phyloP scores from a whole-genome alignment of 30 jellyfish, hydroid and myxozoan species.

The Clytia hemisphaerica region DNA sequence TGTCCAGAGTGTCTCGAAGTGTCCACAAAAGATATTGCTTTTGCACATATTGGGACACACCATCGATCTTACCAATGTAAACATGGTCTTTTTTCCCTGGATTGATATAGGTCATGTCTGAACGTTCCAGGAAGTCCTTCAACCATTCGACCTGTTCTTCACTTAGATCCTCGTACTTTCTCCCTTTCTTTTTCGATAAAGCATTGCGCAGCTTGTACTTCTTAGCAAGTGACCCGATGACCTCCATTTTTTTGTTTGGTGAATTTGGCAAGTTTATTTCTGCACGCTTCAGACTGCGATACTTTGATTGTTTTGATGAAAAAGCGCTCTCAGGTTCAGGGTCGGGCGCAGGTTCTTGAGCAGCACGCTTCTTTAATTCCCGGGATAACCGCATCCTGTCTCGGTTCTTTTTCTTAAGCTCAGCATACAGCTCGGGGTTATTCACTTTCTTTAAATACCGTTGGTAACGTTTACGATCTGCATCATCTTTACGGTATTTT shows the following conservation, averaged over 20 bases:
- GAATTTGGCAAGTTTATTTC: constrained; percentile 32
- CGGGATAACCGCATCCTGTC: too few species aligned
- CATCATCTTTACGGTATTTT: too few species aligned
- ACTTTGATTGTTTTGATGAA: not conserved
- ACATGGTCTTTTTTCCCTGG: not conserved
- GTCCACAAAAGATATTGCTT: constrained; percentile 34
- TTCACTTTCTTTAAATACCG: too few species aligned
- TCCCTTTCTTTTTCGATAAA: not conserved
- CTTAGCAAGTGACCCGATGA: constrained; percentile 7
- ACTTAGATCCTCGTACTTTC: constrained; percentile 7
- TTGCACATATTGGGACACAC: constrained; percentile 30
- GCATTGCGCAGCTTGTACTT: constrained; percentile 5
- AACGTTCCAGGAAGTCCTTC: not conserved
- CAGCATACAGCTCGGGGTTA: too few species aligned
- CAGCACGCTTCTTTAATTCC: too few species aligned
- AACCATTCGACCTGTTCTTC: constrained; percentile 22
- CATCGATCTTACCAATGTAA: constrained; percentile 16
- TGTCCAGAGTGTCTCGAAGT: constrained; percentile 24
- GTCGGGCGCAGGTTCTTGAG: too few species aligned
- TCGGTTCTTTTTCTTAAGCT: too few species aligned
- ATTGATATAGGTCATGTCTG: not conserved
- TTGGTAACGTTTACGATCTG: too few species aligned
- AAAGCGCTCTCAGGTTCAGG: too few species aligned
- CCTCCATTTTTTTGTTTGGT: constrained; percentile 20
- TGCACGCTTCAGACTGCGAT: constrained; percentile 32